These are phyloP conservation scores for Turritopsis rubra DNA, from an alignment of 30 jellyfish, hydroid and myxozoan species.

Conservation along the genomic window DNA sequence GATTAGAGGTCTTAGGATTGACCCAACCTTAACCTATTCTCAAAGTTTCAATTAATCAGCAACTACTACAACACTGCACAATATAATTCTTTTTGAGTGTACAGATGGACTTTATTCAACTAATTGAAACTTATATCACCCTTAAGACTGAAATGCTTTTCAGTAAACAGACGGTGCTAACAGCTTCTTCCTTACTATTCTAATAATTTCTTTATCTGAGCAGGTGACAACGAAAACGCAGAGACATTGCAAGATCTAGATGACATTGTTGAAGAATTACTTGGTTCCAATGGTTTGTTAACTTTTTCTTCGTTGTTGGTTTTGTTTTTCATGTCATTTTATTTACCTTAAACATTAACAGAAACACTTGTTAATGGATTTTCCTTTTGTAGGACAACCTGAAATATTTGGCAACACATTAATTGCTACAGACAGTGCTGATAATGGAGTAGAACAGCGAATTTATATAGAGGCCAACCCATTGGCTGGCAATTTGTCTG, in stretches of 20 bases:
- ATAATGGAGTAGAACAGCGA: constrained; percentile 21
- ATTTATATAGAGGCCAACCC: constrained; percentile 18
- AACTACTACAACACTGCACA: too few relatives aligned
- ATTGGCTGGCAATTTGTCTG: constrained; percentile 9
- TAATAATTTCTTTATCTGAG: not conserved
- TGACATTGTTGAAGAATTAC: constrained; percentile 38
- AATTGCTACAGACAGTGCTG: not conserved
- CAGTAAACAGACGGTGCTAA: not conserved
- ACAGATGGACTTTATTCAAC: too few relatives aligned
- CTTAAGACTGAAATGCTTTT: not conserved
- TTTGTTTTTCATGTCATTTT: not conserved
- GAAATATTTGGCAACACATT: constrained; percentile 21
- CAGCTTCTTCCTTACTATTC: not conserved
- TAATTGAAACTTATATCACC: too few relatives aligned
- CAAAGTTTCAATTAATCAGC: too few relatives aligned
- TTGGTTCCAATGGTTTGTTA: constrained; percentile 10
- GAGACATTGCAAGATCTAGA: constrained; percentile 22
- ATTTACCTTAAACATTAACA: not conserved
- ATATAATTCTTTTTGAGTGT: too few relatives aligned
- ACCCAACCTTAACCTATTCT: too few relatives aligned
- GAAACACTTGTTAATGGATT: too few relatives aligned
- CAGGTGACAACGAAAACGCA: not conserved
- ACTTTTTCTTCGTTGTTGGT: not conserved
- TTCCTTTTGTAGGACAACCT: constrained; percentile 20
- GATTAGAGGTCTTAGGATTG: too few relatives aligned